phyloP scores from a whole-genome alignment of 2,888 invertebrate genomes.

The Coremacera marginata region DNA sequence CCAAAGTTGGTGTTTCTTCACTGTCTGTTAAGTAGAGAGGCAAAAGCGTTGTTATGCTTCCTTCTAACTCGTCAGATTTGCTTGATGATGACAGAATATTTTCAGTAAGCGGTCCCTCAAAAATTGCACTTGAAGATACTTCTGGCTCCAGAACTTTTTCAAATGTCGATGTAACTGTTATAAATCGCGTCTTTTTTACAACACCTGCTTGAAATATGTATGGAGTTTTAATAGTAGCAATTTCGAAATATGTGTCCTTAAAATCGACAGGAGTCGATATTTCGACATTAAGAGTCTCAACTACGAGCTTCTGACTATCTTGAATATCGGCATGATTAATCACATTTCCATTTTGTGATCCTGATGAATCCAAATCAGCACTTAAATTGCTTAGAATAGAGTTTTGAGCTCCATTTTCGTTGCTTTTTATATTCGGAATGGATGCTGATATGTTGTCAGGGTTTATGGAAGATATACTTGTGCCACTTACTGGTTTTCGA shows the following conservation, averaged over 20 bases:
- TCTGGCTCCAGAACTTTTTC: constrained; percentile 81
- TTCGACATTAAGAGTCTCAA: constrained; percentile 88
- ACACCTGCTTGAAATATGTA: constrained; percentile 86
- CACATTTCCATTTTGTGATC: constrained; percentile 74
- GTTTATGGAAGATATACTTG: constrained; percentile 29
- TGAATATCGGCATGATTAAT: constrained; percentile 69
- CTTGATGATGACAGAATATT: constrained; percentile 77
- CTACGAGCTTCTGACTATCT: constrained; percentile 70
- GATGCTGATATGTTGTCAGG: constrained; percentile 19
- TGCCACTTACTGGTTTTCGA: constrained; percentile 71
- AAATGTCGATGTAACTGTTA: constrained; percentile 88
- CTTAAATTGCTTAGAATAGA: constrained; percentile 48
- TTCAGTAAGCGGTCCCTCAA: constrained; percentile 86
- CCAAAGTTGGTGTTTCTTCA: constrained; percentile 86
- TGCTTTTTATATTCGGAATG: constrained; percentile 61
- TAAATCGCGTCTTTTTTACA: constrained; percentile 87
- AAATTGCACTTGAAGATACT: constrained; percentile 71
- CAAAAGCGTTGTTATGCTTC: constrained; percentile 86
- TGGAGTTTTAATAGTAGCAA: constrained; percentile 90
- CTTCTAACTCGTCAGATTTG: constrained; percentile 76
- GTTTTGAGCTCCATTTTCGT: constrained; percentile 65
- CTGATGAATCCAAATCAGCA: constrained; percentile 79
- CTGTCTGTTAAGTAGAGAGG: constrained; percentile 80
- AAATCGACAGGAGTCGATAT: constrained; percentile 90
- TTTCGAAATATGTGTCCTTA: constrained; percentile 87